Evolutionary conservation across 2,113 vertebrate species (phyloP).

Genomic region (Petroica traversi): DNA sequence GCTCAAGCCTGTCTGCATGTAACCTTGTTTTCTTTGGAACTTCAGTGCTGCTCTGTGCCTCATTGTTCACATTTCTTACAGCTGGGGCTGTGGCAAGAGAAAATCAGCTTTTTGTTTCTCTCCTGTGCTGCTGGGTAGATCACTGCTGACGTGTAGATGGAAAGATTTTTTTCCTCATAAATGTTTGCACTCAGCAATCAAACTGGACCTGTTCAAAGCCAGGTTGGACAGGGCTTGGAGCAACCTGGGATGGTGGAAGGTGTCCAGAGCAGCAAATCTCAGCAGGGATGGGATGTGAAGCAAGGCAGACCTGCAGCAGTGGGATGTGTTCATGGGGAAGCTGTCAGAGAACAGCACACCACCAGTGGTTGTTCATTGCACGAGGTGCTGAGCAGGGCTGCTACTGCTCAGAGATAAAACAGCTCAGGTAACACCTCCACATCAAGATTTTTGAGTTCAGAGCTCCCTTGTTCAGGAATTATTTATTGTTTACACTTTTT

Average conservation of each 20-base stretch:
- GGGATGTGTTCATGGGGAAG: not conserved
- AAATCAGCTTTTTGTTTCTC: not conserved
- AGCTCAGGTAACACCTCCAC: accelerated
- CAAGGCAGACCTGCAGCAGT: not conserved
- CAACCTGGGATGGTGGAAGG: not conserved
- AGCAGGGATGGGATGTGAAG: not conserved
- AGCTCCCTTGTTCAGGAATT: not conserved
- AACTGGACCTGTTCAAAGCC: not conserved
- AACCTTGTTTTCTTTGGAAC: not conserved
- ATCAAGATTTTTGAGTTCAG: not conserved
- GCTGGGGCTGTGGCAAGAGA: not conserved
- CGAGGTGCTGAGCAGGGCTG: not conserved
- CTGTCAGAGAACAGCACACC: not conserved
- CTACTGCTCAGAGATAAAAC: not conserved
- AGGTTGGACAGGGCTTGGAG: not conserved
- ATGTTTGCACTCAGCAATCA: not conserved
- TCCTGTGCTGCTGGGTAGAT: not conserved
- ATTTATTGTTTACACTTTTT: not conserved
- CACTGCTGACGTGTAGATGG: not conserved
- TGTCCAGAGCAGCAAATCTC: not conserved
- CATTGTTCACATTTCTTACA: not conserved
- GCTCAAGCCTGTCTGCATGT: not conserved
- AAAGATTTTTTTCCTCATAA: not conserved
- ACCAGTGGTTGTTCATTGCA: not conserved
- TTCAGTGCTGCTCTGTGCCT: not conserved